Base-by-base conservation (phyloP, 2,113 vertebrate genomes). In the Lipophrys pholis region DNA sequence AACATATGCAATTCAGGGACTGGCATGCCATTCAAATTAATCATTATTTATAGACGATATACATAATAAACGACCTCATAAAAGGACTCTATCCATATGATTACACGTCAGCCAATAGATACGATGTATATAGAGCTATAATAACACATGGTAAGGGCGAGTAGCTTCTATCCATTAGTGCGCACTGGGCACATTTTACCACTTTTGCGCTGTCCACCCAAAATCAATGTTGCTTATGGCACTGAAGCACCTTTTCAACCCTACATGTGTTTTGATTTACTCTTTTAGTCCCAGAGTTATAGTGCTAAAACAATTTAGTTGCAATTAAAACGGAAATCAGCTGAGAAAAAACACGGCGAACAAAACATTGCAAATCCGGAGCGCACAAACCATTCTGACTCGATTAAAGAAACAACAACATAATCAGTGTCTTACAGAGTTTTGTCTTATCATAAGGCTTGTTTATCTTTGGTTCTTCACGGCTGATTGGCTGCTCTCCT, bases 391-490 rank as follows among this genome's bases (percentile, higher is more conserved):
- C 21, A 30, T 30, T 30, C 2, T 4, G 4, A 30, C 21, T 30
- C 21, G 21, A 30, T 30, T 30, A 30, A 30, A 30, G 2, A 30
- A 2, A 30, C 21, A 30, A 30, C 51, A 73, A 68, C 5, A 56
- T 42, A 10, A 65, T 15, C 0, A 8, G 50, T 60, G 35, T 82
- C 90, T 91, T 89, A 92, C 90, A 90, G 85, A 89, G 87, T 91
- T 91, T 73, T 12, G 67, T 85, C 67, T 86, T 76, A 86, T 90
- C 90, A 91, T 91, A 87, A 89, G 88, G 90, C 90, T 91, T 89
- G 90, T 93, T 93, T 91, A 91, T 93, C 90, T 91, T 91, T 89
- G 91, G 86, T 83, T 85, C 48, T 50, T 81, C 87, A 58, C 91
- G 87, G 84, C 81, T 89, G 89, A 88, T 87, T 85, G 91, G 83